Evolutionary conservation across 2,797 vertebrate species (phyloP).

Genomic region (Acanthiza pusilla): DNA sequence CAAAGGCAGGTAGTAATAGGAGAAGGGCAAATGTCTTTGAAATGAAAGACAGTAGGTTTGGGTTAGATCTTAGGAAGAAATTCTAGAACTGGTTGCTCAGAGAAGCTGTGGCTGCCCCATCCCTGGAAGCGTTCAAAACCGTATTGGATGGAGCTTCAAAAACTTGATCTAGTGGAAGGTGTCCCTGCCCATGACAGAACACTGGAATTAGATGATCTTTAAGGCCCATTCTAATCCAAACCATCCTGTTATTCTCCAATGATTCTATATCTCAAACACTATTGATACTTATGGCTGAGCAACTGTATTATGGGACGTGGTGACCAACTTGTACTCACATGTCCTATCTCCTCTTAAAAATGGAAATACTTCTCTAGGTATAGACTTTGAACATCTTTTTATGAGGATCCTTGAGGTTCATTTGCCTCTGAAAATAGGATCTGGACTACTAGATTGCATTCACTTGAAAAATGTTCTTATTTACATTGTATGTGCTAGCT

Average conservation of each 20-base stretch:
- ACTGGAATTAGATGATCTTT: not conserved
- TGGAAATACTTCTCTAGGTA: not conserved
- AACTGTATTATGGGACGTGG: not conserved
- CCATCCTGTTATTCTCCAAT: not conserved
- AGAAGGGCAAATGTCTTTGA: not conserved
- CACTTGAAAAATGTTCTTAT: not conserved
- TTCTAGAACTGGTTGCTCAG: not conserved
- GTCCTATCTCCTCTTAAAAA: not conserved
- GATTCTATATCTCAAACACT: not conserved
- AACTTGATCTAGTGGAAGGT: not conserved
- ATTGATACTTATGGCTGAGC: accelerated
- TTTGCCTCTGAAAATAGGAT: not conserved
- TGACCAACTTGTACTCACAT: not conserved
- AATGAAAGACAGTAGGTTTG: not conserved
- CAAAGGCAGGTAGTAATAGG: not conserved
- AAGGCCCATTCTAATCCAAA: not conserved
- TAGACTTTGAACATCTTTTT: not conserved
- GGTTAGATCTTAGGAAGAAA: not conserved
- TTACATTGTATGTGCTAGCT: not conserved
- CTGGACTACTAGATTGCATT: not conserved
- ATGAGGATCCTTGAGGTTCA: not conserved
- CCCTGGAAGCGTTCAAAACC: not conserved
- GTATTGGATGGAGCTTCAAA: not conserved
- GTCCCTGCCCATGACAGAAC: not conserved
- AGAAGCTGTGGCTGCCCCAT: not conserved